Conservation (phyloP, 2,797 vertebrate genomes). For the Melopsittacus undulatus region DNA sequence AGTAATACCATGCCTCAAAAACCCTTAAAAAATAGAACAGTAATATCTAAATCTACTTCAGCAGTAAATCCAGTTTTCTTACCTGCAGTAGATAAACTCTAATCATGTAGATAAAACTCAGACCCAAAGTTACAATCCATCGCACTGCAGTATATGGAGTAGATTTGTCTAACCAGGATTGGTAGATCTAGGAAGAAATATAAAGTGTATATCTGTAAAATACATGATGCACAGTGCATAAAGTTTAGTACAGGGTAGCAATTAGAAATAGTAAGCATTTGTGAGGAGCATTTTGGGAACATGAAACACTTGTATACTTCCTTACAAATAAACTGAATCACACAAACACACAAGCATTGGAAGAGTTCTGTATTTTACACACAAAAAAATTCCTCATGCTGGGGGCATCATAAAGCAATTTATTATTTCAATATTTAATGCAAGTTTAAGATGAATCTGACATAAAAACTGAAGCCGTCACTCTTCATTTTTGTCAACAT, state of each 20-base stretch:
- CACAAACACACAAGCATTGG: neutral
- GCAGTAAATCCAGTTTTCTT: neutral
- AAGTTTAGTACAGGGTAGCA: neutral
- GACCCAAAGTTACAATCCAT: slow-evolving; percentile 90
- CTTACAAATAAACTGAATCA: neutral
- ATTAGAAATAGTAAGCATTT: neutral
- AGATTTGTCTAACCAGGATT: slow-evolving; percentile 98
- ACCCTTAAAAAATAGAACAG: neutral
- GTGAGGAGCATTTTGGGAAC: neutral
- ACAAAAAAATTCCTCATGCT: neutral
- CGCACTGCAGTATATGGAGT: slow-evolving; percentile 91
- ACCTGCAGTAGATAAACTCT: slow-evolving; percentile 99
- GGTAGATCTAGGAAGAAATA: slow-evolving; percentile 87
- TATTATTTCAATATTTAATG: neutral
- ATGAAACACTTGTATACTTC: neutral
- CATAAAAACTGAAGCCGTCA: neutral
- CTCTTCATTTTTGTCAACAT: neutral
- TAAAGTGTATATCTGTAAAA: neutral
- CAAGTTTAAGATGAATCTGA: neutral
- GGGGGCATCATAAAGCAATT: neutral
- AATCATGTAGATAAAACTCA: slow-evolving; percentile 95
- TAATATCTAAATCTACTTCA: neutral
- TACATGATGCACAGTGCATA: neutral
- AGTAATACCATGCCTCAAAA: neutral
- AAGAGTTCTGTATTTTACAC: neutral